Evolutionary conservation across 1,140 invertebrate genomes (phyloP), one percentile per base, ranked within the genome.

Genomic region (Triops cancriformis): DNA sequence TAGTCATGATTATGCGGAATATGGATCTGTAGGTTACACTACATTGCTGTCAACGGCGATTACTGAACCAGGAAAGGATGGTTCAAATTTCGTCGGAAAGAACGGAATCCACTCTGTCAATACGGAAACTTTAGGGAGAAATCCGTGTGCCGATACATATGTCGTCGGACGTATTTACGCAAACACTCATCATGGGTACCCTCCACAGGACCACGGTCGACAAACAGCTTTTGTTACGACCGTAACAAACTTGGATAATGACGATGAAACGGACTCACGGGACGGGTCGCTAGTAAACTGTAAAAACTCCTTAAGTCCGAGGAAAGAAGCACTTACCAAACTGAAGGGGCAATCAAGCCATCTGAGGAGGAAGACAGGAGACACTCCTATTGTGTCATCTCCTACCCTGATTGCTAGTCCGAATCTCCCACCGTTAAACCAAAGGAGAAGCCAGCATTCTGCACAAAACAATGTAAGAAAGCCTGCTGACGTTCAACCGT

Each of bases 1-100:
- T 51, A 45, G 14, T 26, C 43, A 26, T 43, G 75, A 76, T 73
- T 72, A 37, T 7, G 73, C 37, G 23, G 41, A 78, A 5, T 42
- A 28, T 28, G 77, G 74, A n/a, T 78, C 77, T 11, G 73, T 45
- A 28, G 77, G 77, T n/a, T 78, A 78, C 26, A 78, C 77, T 10
- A 78, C 77, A 14, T 73, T 78, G 64, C 26, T 28, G 12, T 72
- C 41, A 5, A 23, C 27, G 9, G 73, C 77, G 11, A 74, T 37
- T 12, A 78, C 37, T n/a, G 51, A 64, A 6, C 18, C 51, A 5
- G 51, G 51, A 64, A 18, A 64, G n/a, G 6, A 64, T 23, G 18
- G 14, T 14, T 23, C 51, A 18, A 64, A 64, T 64, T 37, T 7
- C 51, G 6, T 23, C 51, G 51, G 6, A 23, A 18, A 64, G n/a